Evolutionary conservation across 2,888 invertebrate species (phyloP), one percentile per base, ranked within the genome.

Genomic region (Xanthia icteritia): DNA sequence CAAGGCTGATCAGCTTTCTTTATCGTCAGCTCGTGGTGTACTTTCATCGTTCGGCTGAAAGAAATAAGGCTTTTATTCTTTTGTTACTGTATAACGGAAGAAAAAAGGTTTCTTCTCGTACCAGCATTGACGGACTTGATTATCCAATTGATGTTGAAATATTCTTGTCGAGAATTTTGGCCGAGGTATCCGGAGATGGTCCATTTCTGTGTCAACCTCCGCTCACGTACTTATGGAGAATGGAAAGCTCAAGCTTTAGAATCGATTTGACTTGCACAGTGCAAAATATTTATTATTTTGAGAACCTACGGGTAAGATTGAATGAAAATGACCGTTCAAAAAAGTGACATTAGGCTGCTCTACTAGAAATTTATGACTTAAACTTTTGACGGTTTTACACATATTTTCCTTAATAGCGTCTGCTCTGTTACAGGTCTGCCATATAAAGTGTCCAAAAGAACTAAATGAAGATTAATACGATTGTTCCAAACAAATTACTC

Each of bases 1-100:
- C 92, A 92, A 23, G 66, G 69, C 5, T 74, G 70, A 27, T 72
- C 56, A 5, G 58, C 39, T 13, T 68, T 72, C 31, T 70, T 77
- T 42, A 58, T 58, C 5, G 66, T 77, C 63, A 72, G 48, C 48
- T 82, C 31, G 20, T 82, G 71, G 20, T 82, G 71, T 5, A 80
- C 74, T 65, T 82, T 79, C 83, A 82, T 86, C 17, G 20, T 75
- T 71, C n/a, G 27, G 5, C 87, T 87, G 61, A 39, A 85, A 83
- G 11, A 51, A 77, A 77, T 42, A 54, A 64, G 61, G 11, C 1
- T 56, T 79, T 17, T 54, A 54, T 65, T 60, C 5, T 3, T 76
- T 31, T 31, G 31, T 31, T 31, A 31, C 2, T 31, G 31, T 31
- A 31, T 31, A 31, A 31, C 31, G 31, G 31, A 31, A 31, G 31